These are phyloP conservation scores for Clepsis dumicolana DNA, from an alignment of 2,888 invertebrate species.

Conservation along the genomic window DNA sequence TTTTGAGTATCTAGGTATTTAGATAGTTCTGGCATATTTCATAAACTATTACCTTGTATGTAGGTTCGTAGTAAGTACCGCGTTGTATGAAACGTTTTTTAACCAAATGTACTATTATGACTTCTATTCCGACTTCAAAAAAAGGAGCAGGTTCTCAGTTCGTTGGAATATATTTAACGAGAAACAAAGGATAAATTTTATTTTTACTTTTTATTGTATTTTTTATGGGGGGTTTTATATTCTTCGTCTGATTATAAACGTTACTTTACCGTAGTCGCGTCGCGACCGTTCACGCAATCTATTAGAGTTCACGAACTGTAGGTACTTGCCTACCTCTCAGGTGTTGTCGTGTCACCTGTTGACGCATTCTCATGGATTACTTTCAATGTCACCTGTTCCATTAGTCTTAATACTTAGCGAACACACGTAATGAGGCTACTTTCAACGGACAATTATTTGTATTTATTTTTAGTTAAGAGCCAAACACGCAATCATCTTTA, in stretches of 20 bases:
- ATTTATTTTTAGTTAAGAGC: not conserved
- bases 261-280: too few relatives aligned
- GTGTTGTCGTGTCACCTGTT: not conserved
- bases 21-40: not conserved
- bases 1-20: not conserved
- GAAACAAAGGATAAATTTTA: too few relatives aligned
- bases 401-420: slow-evolving; percentile 25
- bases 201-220: too few relatives aligned
- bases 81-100: too few relatives aligned
- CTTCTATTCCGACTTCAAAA: too few relatives aligned
- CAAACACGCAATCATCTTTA: not conserved
- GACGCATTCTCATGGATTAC: not conserved
- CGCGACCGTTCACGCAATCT: not conserved
- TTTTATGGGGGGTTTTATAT: too few relatives aligned
- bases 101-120: too few relatives aligned
- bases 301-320: not conserved
- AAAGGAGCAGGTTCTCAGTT: too few relatives aligned
- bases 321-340: too few relatives aligned
- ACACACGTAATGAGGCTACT: slow-evolving; percentile 30
- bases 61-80: too few relatives aligned
- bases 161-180: too few relatives aligned
- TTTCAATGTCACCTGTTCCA: slow-evolving; percentile 36
- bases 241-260: too few relatives aligned
- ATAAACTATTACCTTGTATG: not conserved
- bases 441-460: slow-evolving; percentile 10